A percentile compares a stretch with the other conserved stretches of the same genome.
Evolutionary conservation across 2,113 vertebrate genomes (phyloP).

Genomic region (Pithys albifrons): DNA sequence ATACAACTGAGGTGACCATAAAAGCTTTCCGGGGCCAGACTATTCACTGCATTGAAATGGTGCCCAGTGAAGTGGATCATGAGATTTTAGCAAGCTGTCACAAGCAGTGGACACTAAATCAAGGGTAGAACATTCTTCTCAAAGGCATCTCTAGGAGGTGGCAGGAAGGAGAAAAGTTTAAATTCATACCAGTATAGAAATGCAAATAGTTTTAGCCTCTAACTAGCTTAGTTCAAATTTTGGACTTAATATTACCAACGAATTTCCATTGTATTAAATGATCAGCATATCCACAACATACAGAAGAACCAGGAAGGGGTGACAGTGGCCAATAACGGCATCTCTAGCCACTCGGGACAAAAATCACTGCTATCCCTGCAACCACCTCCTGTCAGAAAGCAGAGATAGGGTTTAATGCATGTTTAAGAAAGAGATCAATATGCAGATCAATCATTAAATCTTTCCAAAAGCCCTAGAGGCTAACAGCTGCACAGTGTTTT

Average conservation of each 20-base stretch:
- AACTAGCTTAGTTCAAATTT: not conserved
- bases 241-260: not conserved
- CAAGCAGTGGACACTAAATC: not conserved
- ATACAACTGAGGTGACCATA: not conserved
- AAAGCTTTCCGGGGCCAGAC: not conserved
- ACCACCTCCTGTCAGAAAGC: not conserved
- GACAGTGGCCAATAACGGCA: not conserved
- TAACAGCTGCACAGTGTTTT: conserved; percentile 12
- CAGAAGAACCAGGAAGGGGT: not conserved
- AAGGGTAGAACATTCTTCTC: accelerated
- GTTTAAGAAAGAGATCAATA: not conserved
- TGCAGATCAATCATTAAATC: not conserved
- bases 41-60: not conserved
- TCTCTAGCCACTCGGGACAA: not conserved
- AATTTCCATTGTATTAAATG: not conserved
- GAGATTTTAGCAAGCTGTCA: not conserved
- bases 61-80: not conserved
- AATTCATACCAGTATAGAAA: not conserved
- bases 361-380: not conserved
- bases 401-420: not conserved
- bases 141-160: not conserved
- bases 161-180: not conserved
- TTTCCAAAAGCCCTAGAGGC: not conserved
- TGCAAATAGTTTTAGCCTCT: not conserved
- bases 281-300: accelerated